Conservation (phyloP, 2,113 vertebrate genomes). For the Hemiscyllium ocellatum region DNA sequence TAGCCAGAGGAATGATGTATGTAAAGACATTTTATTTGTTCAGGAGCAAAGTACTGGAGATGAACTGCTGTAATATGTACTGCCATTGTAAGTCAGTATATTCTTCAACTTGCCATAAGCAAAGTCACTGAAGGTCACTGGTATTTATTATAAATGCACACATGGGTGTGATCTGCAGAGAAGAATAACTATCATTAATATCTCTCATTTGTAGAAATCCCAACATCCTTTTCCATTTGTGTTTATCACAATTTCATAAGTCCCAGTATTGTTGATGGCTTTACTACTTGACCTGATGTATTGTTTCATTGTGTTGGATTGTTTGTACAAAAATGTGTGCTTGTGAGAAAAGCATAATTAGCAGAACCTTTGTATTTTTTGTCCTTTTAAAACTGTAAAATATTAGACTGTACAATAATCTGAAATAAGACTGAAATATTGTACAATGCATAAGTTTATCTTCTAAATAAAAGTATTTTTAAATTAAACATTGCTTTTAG, state of each 20-base stretch:
- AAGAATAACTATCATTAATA: background rate
- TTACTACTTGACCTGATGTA: background rate
- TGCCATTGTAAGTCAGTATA: background rate
- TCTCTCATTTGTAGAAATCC: background rate
- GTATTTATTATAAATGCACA: background rate
- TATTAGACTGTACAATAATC: background rate
- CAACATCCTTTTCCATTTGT: background rate
- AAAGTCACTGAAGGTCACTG: background rate
- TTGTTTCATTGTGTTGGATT: background rate
- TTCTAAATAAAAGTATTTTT: constrained; percentile 32
- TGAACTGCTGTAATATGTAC: background rate
- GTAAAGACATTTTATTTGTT: background rate
- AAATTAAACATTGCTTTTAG: background rate
- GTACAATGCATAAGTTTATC: background rate
- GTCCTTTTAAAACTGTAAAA: background rate
- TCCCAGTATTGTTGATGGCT: background rate
- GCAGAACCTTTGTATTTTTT: background rate
- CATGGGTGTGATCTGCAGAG: background rate
- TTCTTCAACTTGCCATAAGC: background rate
- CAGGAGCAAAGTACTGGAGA: background rate
- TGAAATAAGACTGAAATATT: background rate
- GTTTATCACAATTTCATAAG: background rate
- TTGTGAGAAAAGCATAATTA: background rate
- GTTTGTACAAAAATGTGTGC: background rate
- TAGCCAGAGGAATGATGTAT: background rate